These are phyloP conservation scores for Kryptolebias ocellatus DNA, from an alignment of 2,797 vertebrate genomes.

Conservation along the genomic window DNA sequence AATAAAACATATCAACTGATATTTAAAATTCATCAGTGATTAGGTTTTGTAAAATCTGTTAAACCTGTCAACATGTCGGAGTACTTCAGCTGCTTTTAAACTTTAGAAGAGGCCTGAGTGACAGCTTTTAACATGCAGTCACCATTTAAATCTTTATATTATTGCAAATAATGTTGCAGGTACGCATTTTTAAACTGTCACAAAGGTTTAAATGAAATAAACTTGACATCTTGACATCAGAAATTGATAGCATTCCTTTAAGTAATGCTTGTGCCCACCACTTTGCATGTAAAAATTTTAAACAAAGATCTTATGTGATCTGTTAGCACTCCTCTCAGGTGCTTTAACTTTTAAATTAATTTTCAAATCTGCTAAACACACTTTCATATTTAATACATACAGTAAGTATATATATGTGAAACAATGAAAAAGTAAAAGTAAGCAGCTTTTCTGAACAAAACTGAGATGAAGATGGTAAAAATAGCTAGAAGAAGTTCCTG, in stretches of 20 bases:
- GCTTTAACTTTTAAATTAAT: no score
- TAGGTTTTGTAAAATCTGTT: not conserved
- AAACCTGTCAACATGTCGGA: not conserved
- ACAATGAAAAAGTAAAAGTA: not conserved
- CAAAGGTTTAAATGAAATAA: not conserved
- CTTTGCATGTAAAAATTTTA: no score
- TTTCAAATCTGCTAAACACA: not conserved
- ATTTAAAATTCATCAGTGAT: not conserved
- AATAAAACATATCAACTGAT: not conserved
- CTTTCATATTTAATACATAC: fast-evolving
- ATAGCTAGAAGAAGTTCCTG: not conserved
- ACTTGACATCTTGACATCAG: no score
- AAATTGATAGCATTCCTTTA: no score
- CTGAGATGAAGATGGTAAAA: not conserved
- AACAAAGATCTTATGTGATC: no score
- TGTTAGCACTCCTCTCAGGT: no score
- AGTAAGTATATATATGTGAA: not conserved
- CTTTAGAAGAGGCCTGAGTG: no score
- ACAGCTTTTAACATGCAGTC: not conserved
- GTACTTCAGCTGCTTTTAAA: not conserved
- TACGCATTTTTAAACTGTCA: not conserved
- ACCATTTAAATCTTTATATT: no score
- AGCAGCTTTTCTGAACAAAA: not conserved
- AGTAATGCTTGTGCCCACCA: no score
- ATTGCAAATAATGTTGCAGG: not conserved